Base-by-base conservation (phyloP, 2,888 invertebrate genomes). In the Clitarchus hookeri region DNA sequence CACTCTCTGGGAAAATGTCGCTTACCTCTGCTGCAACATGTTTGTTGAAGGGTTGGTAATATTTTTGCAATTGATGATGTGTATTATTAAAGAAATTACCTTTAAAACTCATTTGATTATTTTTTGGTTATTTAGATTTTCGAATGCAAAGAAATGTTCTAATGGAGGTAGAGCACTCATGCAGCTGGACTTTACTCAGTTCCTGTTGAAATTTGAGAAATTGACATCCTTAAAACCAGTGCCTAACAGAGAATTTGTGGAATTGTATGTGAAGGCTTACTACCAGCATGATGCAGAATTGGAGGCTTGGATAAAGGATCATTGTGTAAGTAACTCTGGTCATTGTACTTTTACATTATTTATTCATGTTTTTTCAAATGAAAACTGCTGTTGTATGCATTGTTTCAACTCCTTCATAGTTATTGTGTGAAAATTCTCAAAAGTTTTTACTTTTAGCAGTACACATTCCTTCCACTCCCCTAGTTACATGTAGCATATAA, bases 171-270 rank as follows among this genome's bases (percentile, higher is more conserved):
- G 99, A 78, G 99, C 98, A 0, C 92, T 99, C 16, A 99, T 99
- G 99, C 99, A 99, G 90, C 92, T 99, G 36, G 99, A 99, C 93
- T 99, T 98, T 90, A 97, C 98, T 12, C 99, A 99, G 91, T 95
- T 99, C 88, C 94, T 98, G 88, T 95, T 97, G 36, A 98, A 98
- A 91, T 93, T 98, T 85, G 98, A 99, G 91, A 95, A 96, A 90
- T 95, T 98, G 86, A 96, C 98, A 0, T 94, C 95, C 0, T 91
- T 98, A 12, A 95, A 95, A 90, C 98, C 98, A 4, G 93, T 98
- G 25, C 98, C 98, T 0, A 96, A 97, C 90, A 95, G 96, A 88
- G 96, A 97, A 86, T 97, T 97, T 90, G 98, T 99, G 0, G 99
- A 99, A 91, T 94, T 94, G 86, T 99, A 98, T 90, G 97, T 99